These are phyloP conservation scores for Dinocampus coccinellae DNA, from an alignment of 2,888 invertebrate species.

Conservation along the genomic window DNA sequence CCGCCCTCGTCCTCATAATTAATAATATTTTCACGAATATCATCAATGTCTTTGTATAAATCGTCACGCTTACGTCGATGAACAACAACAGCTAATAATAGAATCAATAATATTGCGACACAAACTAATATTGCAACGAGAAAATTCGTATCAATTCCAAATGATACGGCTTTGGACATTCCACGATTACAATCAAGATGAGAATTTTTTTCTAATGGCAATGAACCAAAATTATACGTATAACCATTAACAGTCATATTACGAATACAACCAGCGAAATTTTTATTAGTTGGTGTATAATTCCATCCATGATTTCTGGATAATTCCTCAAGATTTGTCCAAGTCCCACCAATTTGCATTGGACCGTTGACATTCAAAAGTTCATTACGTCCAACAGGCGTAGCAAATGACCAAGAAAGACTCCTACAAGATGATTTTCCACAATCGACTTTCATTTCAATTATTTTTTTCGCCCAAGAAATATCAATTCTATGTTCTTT, in stretches of 20 bases:
- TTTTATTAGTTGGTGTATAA: conserved; percentile 77
- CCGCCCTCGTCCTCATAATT: conserved; percentile 99
- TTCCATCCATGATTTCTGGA: conserved; percentile 78
- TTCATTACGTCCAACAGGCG: conserved; percentile 79
- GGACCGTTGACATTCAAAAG: conserved; percentile 89
- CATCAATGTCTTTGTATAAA: conserved; percentile 92
- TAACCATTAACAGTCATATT: conserved; percentile 89
- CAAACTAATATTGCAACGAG: conserved; percentile 92
- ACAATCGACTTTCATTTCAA: conserved; percentile 84
- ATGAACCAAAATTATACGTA: conserved; percentile 89
- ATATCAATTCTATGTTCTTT: conserved; percentile 88
- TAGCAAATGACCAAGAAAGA: no score
- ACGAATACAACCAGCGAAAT: conserved; percentile 90
- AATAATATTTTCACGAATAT: conserved; percentile 96
- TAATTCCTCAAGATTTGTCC: conserved; percentile 76
- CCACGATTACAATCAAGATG: conserved; percentile 82
- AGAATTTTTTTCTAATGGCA: conserved; percentile 79
- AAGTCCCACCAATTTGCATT: conserved; percentile 84
- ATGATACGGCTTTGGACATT: conserved; percentile 82
- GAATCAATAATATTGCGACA: conserved; percentile 83
- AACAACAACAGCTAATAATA: conserved; percentile 92
- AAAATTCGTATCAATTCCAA: conserved; percentile 88
- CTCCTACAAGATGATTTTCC: conserved; percentile 79
- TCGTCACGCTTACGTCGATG: conserved; percentile 88
- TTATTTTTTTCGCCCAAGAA: conserved; percentile 71